Conservation (phyloP, 2,113 vertebrate species). For the Chamaetylas fuelleborni region DNA sequence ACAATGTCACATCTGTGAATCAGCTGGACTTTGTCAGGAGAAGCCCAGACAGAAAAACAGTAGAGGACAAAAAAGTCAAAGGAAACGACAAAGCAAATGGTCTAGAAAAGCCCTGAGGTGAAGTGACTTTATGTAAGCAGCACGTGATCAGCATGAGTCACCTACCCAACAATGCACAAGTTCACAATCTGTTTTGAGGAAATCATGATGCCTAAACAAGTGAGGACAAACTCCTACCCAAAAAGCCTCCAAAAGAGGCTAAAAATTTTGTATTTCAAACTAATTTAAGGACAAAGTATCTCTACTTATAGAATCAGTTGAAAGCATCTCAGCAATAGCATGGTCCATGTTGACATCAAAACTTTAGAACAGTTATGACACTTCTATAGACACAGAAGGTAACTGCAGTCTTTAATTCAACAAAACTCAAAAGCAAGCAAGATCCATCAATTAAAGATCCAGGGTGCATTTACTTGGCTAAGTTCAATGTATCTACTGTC, state of each 20-base stretch:
- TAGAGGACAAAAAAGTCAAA: constrained; percentile 45
- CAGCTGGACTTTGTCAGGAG: not conserved
- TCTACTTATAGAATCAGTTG: not conserved
- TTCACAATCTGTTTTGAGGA: not conserved
- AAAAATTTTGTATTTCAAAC: not conserved
- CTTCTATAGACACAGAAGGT: not conserved
- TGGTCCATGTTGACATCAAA: not conserved
- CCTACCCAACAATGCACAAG: not conserved
- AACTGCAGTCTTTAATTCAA: not conserved
- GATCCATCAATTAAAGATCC: not conserved
- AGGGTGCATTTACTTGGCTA: not conserved
- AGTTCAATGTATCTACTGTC: not conserved
- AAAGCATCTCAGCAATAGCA: not conserved
- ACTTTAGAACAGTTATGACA: not conserved
- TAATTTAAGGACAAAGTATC: not conserved
- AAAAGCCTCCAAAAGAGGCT: not conserved
- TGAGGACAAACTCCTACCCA: not conserved
- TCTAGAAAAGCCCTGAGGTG: constrained; percentile 11
- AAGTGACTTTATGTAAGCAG: constrained; percentile 24
- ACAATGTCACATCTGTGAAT: not conserved
- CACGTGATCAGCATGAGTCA: constrained; percentile 1
- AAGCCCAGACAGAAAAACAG: not conserved
- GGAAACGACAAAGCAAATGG: constrained; percentile 40
- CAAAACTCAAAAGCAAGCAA: not conserved
- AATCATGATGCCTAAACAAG: not conserved